Conservation (phyloP, 2,797 vertebrate genomes). For the Bradypodion pumilum region DNA sequence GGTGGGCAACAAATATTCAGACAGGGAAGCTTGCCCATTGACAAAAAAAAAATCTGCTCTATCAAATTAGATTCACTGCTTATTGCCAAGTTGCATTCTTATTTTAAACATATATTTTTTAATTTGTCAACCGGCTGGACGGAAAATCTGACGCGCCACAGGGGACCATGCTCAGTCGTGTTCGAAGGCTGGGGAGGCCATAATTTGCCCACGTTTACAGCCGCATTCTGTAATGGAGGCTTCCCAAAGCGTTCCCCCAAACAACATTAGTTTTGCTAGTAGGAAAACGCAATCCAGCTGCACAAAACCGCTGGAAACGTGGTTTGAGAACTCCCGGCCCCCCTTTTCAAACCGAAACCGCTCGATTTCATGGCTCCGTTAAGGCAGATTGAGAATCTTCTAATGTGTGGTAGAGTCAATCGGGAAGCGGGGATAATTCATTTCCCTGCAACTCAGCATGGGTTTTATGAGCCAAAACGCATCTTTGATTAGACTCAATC, state of each 20-base stretch:
- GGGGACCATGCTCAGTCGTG: background rate
- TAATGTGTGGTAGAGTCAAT: too few species aligned
- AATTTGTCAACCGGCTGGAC: background rate
- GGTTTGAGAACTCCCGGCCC: too few species aligned
- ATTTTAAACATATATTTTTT: background rate
- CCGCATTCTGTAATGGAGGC: background rate
- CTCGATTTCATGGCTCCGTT: background rate
- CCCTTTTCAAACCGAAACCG: background rate
- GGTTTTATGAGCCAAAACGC: background rate
- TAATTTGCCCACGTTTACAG: background rate
- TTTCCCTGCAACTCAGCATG: constrained; percentile 12
- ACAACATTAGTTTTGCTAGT: too few species aligned
- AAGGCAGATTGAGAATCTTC: background rate
- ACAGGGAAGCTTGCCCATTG: background rate
- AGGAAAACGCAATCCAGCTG: too few species aligned
- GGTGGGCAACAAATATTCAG: too few species aligned
- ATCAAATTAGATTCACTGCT: background rate
- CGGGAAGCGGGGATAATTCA: constrained; percentile 43
- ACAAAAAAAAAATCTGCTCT: background rate
- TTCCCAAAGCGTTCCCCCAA: background rate
- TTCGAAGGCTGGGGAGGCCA: too few species aligned
- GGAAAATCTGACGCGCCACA: background rate
- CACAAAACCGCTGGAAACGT: too few species aligned
- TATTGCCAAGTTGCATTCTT: background rate
- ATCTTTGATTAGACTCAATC: constrained; percentile 65